Conservation (phyloP, 2,113 vertebrate genomes). For the Gavia stellata region DNA sequence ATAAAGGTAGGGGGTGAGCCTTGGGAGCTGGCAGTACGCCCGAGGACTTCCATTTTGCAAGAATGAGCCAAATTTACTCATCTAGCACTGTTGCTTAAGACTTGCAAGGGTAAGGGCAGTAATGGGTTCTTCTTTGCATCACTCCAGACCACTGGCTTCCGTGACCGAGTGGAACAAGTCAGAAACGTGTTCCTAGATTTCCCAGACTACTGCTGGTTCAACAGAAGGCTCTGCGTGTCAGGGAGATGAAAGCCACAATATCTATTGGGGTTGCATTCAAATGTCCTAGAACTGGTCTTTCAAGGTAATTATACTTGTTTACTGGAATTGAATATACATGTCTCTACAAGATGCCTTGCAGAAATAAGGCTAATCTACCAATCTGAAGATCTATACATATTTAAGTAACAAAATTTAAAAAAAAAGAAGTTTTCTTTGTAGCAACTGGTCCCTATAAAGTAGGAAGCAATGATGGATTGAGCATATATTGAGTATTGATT, state of each 20-base stretch:
- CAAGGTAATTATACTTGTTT: slow-evolving; percentile 40
- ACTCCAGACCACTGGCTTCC: background rate
- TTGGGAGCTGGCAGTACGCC: background rate
- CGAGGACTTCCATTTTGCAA: background rate
- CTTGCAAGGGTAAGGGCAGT: background rate
- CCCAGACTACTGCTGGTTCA: background rate
- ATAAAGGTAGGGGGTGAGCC: background rate
- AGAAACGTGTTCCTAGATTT: background rate
- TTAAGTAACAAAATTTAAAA: background rate
- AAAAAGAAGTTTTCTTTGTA: background rate
- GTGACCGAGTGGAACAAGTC: background rate
- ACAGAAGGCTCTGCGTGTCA: background rate
- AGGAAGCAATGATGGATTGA: background rate
- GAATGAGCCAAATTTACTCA: background rate
- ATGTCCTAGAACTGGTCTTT: slow-evolving; percentile 46
- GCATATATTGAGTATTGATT: background rate
- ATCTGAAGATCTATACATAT: background rate
- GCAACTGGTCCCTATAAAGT: background rate
- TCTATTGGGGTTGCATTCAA: background rate
- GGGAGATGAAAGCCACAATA: background rate
- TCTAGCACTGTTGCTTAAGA: background rate
- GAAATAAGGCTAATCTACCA: background rate
- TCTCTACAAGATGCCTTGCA: background rate
- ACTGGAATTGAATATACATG: background rate
- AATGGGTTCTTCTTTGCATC: background rate